A percentile compares a stretch with the other conserved stretches of the same genome.
Conservation (phyloP, 2,113 vertebrate genomes). For the Siniperca knerii region DNA sequence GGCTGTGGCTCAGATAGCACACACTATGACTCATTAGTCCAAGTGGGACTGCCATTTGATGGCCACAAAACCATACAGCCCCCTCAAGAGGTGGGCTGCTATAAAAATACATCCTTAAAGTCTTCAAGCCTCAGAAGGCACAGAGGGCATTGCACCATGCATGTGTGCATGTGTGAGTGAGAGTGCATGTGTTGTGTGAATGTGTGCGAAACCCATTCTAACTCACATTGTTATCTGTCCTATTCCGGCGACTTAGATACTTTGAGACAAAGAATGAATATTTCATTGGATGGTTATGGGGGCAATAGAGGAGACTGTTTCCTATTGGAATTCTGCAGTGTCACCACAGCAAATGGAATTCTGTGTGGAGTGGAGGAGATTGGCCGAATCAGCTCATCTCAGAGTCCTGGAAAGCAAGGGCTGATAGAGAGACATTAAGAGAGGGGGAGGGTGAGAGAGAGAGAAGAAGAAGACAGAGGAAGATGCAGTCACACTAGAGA, state of each 20-base stretch:
- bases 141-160: constrained; percentile 36
- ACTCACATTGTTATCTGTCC: constrained; percentile 72
- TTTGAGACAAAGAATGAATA: constrained; percentile 81
- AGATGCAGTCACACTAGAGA: constrained; percentile 41
- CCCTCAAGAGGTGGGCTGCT: constrained; percentile 54
- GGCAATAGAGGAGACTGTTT: constrained; percentile 69
- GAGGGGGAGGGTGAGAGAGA: neutral
- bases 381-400: constrained; percentile 75
- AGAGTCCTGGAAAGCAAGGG: constrained; percentile 59
- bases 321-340: constrained; percentile 79
- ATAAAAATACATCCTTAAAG: constrained; percentile 42
- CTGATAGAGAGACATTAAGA: constrained; percentile 59
- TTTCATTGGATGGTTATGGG: constrained; percentile 80
- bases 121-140: constrained; percentile 37
- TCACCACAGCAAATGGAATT: constrained; percentile 75
- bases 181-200: constrained; percentile 3
- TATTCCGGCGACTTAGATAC: constrained; percentile 67
- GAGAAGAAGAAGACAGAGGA: constrained; percentile 7
- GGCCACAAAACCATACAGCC: constrained; percentile 48
- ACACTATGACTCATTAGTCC: constrained; percentile 72
- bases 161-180: constrained; percentile 9
- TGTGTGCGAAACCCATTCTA: constrained; percentile 35
- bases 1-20: constrained; percentile 60
- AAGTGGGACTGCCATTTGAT: constrained; percentile 36
- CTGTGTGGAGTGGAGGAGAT: constrained; percentile 62